phyloP scores from a whole-genome alignment of 2,113 vertebrate species.

The Rhynchomys soricoides region DNA sequence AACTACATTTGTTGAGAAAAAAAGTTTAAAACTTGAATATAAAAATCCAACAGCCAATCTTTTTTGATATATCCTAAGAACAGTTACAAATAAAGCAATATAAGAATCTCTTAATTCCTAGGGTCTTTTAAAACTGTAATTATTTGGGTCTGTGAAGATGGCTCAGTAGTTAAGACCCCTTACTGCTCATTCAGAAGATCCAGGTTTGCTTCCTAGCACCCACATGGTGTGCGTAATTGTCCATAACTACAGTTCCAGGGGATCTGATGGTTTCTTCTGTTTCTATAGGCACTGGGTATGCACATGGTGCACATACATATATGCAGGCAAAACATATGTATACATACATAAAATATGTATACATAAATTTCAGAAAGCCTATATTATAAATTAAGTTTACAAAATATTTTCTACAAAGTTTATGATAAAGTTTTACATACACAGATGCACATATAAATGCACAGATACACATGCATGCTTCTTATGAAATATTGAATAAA shows the following conservation, averaged over 20 bases:
- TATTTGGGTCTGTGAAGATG: not conserved
- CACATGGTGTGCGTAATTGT: not conserved
- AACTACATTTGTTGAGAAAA: slow-evolving; percentile 38
- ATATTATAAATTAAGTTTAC: not conserved
- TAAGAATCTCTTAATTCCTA: not conserved
- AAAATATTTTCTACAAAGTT: not conserved
- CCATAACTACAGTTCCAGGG: not conserved
- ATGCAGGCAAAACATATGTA: not conserved
- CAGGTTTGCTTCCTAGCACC: not conserved
- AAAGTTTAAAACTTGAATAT: slow-evolving; percentile 47
- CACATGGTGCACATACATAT: not conserved
- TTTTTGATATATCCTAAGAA: slow-evolving; percentile 14
- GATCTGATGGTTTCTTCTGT: not conserved
- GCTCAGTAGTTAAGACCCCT: not conserved
- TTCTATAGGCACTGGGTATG: no score
- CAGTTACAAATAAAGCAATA: not conserved
- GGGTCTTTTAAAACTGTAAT: not conserved
- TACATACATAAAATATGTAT: not conserved
- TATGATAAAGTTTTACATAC: not conserved
- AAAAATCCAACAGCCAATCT: slow-evolving; percentile 6
- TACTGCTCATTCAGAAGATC: not conserved
- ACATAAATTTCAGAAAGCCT: no score
- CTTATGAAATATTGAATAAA: slow-evolving; percentile 16
- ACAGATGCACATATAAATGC: not conserved
- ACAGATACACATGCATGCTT: not conserved